phyloP scores from a whole-genome alignment of 2,888 invertebrate genomes.

The Netelia fuscicornis region DNA sequence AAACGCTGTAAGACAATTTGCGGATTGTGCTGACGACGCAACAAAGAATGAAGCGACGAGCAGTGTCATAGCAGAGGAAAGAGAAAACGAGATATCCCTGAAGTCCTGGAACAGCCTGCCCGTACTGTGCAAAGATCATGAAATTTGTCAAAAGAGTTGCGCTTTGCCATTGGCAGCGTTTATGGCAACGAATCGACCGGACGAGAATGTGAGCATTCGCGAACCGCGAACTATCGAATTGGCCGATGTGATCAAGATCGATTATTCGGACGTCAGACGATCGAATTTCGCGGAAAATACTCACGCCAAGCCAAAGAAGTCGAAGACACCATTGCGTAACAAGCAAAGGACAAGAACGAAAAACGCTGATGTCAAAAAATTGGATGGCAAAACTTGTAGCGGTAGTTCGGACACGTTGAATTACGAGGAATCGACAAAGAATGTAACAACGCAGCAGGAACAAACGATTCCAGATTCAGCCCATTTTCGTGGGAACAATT shows the following conservation, averaged over 20 bases:
- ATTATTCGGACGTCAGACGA: conserved; percentile 75
- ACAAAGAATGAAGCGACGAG: neutral
- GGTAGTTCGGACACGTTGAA: conserved; percentile 77
- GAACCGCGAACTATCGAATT: conserved; percentile 68
- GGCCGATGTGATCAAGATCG: conserved; percentile 78
- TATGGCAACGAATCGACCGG: conserved; percentile 53
- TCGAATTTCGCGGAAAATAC: conserved; percentile 16
- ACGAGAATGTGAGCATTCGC: conserved; percentile 37
- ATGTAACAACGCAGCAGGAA: conserved; percentile 59
- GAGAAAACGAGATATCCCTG: conserved; percentile 67
- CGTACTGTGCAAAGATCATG: conserved; percentile 72
- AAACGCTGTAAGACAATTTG: neutral
- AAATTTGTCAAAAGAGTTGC: conserved; percentile 64
- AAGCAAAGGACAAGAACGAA: conserved; percentile 72
- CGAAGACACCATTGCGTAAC: conserved; percentile 68
- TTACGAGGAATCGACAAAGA: conserved; percentile 70
- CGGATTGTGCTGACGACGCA: neutral
- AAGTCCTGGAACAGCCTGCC: conserved; percentile 81
- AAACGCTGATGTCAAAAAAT: conserved; percentile 30
- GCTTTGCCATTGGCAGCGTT: conserved; percentile 57
- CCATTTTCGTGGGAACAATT: conserved; percentile 35
- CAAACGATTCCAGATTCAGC: conserved; percentile 6
- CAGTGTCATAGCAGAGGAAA: conserved; percentile 32
- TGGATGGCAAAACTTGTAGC: conserved; percentile 61
- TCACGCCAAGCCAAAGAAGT: conserved; percentile 65